Percentiles rank a stretch among this genome's conserved stretches.
phyloP scores from a whole-genome alignment of 1,140 invertebrate species.

The Caerostris extrusa region DNA sequence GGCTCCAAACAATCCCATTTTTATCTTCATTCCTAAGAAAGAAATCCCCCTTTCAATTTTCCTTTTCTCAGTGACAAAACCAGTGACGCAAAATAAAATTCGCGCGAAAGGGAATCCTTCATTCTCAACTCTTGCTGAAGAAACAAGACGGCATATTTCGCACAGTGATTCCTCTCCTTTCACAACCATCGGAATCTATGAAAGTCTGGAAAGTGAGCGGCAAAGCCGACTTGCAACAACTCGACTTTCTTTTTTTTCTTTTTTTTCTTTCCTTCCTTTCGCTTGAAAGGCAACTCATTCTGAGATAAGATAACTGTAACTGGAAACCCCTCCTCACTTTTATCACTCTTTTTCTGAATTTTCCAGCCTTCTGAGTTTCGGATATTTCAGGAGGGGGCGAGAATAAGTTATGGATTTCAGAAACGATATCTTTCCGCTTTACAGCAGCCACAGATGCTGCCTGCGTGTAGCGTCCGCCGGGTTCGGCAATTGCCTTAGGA shows the following conservation, averaged over 20 bases:
- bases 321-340: conserved; percentile 43
- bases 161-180: background rate
- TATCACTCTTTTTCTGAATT: background rate
- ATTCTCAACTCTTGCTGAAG: background rate
- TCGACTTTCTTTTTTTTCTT: background rate
- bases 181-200: conserved; percentile 22
- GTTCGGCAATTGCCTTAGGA: background rate
- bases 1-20: background rate
- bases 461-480: background rate
- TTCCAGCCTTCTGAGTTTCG: conserved; percentile 28
- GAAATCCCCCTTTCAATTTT: background rate
- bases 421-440: conserved; percentile 16
- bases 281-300: conserved; percentile 52
- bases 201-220: background rate
- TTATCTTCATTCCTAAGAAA: background rate
- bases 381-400: conserved; percentile 19
- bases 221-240: conserved; percentile 10
- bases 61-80: background rate
- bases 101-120: background rate
- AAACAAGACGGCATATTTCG: background rate
- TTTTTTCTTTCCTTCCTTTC: background rate
- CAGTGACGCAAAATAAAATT: background rate
- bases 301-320: conserved; percentile 63
- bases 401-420: conserved; percentile 60
- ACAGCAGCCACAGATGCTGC: conserved; percentile 16